These are phyloP conservation scores for Uria lomvia DNA, from an alignment of 2,113 vertebrate species.

Conservation along the genomic window DNA sequence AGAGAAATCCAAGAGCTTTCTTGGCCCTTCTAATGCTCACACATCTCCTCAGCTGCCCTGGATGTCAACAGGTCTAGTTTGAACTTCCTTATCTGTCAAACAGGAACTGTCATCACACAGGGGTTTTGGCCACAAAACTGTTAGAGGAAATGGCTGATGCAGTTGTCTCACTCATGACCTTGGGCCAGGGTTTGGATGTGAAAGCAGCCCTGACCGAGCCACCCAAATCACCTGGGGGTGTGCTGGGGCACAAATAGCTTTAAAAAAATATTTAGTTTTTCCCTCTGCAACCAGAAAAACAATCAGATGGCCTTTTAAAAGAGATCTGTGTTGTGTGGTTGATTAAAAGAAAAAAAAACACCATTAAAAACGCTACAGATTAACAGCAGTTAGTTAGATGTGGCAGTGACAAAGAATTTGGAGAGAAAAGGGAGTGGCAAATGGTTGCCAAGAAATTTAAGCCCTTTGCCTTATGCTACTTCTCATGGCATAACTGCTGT, in stretches of 20 bases:
- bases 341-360: not conserved
- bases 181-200: not conserved
- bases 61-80: not conserved
- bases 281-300: not conserved
- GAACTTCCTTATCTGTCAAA: not conserved
- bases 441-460: not conserved
- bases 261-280: accelerated
- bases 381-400: not conserved
- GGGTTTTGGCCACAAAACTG: not conserved
- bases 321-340: not conserved
- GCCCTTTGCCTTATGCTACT: not conserved
- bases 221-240: not conserved
- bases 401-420: not conserved
- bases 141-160: not conserved
- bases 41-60: not conserved
- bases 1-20: not conserved
- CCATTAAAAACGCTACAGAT: not conserved
- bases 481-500: not conserved
- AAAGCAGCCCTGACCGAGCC: not conserved
- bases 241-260: not conserved
- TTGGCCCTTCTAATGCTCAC: not conserved
- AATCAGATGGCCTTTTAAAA: not conserved
- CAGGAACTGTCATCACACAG: not conserved
- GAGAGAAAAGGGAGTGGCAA: not conserved
- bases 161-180: not conserved